These are phyloP conservation scores for Poeciliopsis occidentalis DNA, from an alignment of 2,113 vertebrate genomes.

Conservation along the genomic window DNA sequence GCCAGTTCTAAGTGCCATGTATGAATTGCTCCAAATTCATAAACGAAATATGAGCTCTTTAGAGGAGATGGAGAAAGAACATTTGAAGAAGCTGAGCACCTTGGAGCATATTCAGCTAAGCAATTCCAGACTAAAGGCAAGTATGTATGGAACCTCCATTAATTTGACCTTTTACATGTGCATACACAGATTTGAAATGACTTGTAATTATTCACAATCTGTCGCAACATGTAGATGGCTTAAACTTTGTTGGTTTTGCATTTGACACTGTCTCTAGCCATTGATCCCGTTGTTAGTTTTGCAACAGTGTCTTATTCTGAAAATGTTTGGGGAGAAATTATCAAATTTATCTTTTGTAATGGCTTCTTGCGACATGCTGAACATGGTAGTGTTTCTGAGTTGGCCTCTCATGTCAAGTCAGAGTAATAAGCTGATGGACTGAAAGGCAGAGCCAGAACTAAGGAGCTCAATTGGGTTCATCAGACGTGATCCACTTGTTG, in stretches of 20 bases:
- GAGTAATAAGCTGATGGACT: too few relatives aligned
- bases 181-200: background rate
- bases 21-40: constrained; percentile 89
- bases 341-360: background rate
- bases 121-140: constrained; percentile 90
- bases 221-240: background rate
- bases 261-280: background rate
- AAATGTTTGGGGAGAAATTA: background rate
- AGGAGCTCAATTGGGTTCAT: too few relatives aligned
- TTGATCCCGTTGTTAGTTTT: background rate
- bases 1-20: constrained; percentile 87
- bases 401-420: too few relatives aligned
- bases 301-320: background rate
- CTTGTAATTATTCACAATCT: too few relatives aligned
- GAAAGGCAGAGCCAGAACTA: too few relatives aligned
- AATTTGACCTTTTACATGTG: background rate
- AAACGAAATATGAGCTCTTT: constrained; percentile 83
- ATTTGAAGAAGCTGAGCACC: constrained; percentile 88
- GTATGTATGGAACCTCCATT: background rate
- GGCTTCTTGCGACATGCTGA: too few relatives aligned
- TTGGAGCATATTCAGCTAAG: constrained; percentile 90
- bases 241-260: too few relatives aligned
- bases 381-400: too few relatives aligned
- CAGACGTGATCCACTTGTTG: too few relatives aligned
- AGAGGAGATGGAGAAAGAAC: constrained; percentile 89